A percentile compares a stretch with the other conserved stretches of the same genome.
phyloP scores from a whole-genome alignment of 2,113 vertebrate genomes.

The Lepus timidus region DNA sequence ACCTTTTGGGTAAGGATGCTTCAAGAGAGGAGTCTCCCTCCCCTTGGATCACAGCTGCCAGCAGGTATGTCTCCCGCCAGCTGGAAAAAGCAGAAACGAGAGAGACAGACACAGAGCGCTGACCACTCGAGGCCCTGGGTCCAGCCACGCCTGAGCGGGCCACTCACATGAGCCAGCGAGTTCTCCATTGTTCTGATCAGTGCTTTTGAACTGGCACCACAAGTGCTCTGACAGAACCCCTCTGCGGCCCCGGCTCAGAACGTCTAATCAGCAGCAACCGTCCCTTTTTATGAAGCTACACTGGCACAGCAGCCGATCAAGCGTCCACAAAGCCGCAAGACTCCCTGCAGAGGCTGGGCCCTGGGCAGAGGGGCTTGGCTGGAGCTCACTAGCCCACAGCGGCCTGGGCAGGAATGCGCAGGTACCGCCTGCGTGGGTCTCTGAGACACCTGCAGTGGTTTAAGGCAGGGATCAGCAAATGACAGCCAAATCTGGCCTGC shows the following conservation, averaged over 20 bases:
- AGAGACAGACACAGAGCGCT: neutral
- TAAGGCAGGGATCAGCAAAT: neutral
- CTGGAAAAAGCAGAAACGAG: neutral
- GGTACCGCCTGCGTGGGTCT: neutral
- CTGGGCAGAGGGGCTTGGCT: neutral
- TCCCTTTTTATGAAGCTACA: neutral
- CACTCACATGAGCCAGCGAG: neutral
- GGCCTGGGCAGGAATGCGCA: no score
- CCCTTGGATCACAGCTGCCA: neutral
- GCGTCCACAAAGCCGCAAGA: neutral
- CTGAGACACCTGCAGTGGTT: neutral
- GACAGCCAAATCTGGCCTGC: neutral
- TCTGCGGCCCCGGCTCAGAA: neutral
- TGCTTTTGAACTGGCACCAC: neutral
- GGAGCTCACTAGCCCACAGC: neutral
- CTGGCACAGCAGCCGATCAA: neutral
- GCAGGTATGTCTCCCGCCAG: neutral
- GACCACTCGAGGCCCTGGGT: neutral
- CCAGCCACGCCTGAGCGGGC: neutral
- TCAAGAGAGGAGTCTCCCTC: neutral
- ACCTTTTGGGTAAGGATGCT: neutral
- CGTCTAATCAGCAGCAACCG: neutral
- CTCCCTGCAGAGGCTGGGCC: neutral
- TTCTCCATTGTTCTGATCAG: neutral
- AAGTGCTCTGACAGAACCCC: neutral